These are phyloP conservation scores for Tarsius wallacei DNA, from an alignment of 2,797 vertebrate genomes.

Conservation along the genomic window DNA sequence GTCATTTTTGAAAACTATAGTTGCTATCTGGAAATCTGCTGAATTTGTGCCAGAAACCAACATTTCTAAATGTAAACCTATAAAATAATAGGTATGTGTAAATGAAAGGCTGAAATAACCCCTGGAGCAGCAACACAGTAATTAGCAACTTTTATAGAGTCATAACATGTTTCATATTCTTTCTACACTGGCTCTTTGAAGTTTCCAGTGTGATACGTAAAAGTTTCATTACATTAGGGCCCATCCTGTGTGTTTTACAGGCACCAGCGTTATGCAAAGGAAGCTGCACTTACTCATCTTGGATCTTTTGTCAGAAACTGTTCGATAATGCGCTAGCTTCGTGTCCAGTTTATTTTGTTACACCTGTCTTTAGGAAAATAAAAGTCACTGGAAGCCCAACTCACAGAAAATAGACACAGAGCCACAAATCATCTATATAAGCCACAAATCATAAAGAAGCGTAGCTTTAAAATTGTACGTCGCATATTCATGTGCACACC, in stretches of 20 bases:
- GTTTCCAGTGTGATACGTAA: constrained; percentile 85
- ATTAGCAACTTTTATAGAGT: constrained; percentile 90
- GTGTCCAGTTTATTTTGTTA: constrained; percentile 72
- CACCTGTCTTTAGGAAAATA: constrained; percentile 83
- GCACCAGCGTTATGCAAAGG: constrained; percentile 14
- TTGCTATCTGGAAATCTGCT: constrained; percentile 72
- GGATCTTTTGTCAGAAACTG: constrained; percentile 68
- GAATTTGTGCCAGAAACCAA: constrained; percentile 77
- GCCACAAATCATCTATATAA: constrained; percentile 54
- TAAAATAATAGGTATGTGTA: constrained; percentile 86
- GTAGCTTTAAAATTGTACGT: constrained; percentile 57
- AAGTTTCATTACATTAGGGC: constrained; percentile 87
- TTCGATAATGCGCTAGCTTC: constrained; percentile 54
- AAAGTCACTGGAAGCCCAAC: constrained; percentile 74
- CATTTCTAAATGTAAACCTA: constrained; percentile 78
- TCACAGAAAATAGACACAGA: constrained; percentile 45
- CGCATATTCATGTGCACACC: constrained; percentile 80
- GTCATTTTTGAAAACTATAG: constrained; percentile 70
- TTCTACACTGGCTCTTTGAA: constrained; percentile 87
- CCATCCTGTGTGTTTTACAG: constrained; percentile 82
- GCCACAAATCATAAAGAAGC: constrained; percentile 72
- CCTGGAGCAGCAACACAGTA: constrained; percentile 85
- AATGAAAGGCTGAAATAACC: constrained; percentile 88
- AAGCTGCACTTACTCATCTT: constrained; percentile 69
- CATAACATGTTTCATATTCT: constrained; percentile 88